Base-by-base conservation (phyloP, 2,888 invertebrate genomes). In the Carterocephalus palaemon region DNA sequence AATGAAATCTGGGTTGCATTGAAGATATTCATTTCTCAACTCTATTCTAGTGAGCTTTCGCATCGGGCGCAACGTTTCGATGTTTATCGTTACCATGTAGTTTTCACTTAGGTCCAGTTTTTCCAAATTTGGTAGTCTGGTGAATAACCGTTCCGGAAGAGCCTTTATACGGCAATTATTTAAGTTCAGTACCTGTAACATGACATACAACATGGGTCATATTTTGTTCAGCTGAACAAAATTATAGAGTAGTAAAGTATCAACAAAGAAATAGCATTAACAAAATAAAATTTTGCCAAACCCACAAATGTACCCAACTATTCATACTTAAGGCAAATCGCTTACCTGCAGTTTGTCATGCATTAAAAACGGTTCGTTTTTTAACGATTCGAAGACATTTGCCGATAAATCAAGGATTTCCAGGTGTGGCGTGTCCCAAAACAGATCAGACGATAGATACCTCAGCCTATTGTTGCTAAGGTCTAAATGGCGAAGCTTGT, bases 381-480 rank as follows among this genome's bases (percentile, higher is more conserved):
- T 80, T 1, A 91, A 60, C 0, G 73, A 68, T 60, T 89, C 88
- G 51, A 92, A 89, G 45, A 90, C 89, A 60, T 92, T 92, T 7
- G 88, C 89, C 28, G 89, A 89, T 42, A 92, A 67, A 61, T 91
- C 90, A 1, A 92, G 66, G 32, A 78, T 80, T 12, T 80, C 67
- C 4, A 92, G 66, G 10, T 78, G 70, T 1, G 75, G 73, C 9
- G 90, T 89, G 22, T 88, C 80, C 70, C 88, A 88, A 56, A 92
- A 90, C 43, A 92, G 66, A 49, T 89, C 87, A 0, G 80, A 73
- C 1, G 84, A 66, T 19, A 92, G 70, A 47, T 85, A 88, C 60
- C 91, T 84, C 37, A 92, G 68, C 15, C 89, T 84, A 60, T 92
- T 92, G 56, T 84, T 88, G 31, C 91, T 90, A 17, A 92, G 74